Conservation (phyloP, 2,113 vertebrate genomes). For the Phrynosoma platyrhinos region DNA sequence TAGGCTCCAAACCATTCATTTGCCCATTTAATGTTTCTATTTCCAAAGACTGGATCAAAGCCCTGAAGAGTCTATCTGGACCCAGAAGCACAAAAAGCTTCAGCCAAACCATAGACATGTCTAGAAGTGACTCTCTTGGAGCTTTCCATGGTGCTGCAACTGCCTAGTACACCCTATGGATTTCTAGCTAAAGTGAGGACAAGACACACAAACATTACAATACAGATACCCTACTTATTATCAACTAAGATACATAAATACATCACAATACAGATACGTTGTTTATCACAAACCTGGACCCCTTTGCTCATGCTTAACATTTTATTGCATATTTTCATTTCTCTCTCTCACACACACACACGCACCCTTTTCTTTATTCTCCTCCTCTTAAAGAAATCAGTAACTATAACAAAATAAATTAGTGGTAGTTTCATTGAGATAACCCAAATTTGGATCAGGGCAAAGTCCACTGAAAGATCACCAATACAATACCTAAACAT, state of each 20-base stretch:
- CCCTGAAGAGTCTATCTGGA: neutral
- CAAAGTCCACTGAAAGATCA: neutral
- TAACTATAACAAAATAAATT: neutral
- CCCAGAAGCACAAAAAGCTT: neutral
- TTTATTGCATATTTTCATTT: neutral
- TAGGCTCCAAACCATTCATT: neutral
- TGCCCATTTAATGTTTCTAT: neutral
- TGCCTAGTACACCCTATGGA: neutral
- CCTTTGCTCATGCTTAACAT: too few relatives aligned
- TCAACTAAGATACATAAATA: neutral
- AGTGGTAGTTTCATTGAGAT: neutral
- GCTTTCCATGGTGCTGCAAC: neutral
- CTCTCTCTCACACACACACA: neutral
- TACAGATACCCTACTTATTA: neutral
- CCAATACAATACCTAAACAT: neutral
- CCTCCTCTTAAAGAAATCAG: neutral
- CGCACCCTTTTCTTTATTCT: too few relatives aligned
- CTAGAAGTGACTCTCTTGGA: neutral
- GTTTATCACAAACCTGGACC: neutral
- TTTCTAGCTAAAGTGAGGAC: neutral
- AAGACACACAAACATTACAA: neutral
- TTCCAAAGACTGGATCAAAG: neutral
- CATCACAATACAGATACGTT: neutral
- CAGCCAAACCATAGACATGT: neutral
- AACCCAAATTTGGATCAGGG: neutral